These are phyloP conservation scores for Octodon degus DNA, from an alignment of 2,113 vertebrate species.

Conservation along the genomic window DNA sequence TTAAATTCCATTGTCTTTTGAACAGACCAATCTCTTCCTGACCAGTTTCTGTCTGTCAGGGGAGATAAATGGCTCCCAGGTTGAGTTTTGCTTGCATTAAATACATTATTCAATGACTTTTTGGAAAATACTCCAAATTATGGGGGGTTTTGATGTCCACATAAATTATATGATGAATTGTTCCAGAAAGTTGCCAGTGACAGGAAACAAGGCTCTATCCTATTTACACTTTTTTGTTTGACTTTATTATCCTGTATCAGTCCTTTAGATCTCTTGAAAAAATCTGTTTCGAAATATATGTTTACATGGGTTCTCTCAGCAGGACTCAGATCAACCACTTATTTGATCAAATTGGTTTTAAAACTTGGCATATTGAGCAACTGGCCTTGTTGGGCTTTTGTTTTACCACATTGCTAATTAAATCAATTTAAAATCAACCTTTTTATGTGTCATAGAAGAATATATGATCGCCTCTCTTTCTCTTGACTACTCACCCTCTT, in stretches of 20 bases:
- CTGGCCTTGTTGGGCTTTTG: background rate
- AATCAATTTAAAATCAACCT: constrained; percentile 12
- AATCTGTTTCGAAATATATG: background rate
- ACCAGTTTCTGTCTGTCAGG: background rate
- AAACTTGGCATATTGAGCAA: background rate
- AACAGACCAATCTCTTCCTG: background rate
- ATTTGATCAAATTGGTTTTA: background rate
- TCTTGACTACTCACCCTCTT: background rate
- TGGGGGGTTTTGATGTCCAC: background rate
- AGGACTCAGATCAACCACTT: background rate
- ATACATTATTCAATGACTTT: background rate
- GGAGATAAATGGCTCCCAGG: background rate
- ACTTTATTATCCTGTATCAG: background rate
- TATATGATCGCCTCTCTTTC: background rate
- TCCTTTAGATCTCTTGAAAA: constrained; percentile 42
- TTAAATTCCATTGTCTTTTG: background rate
- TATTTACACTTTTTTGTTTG: background rate
- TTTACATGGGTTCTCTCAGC: background rate
- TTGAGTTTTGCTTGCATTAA: constrained; percentile 8
- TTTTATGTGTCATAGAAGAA: background rate
- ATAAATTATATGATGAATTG: constrained; percentile 20
- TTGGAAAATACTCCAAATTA: constrained; percentile 45
- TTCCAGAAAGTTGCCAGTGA: background rate
- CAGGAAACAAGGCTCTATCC: background rate
- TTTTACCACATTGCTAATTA: background rate